Evolutionary conservation across 2,113 vertebrate species (phyloP).

Genomic region (Clupea harengus): DNA sequence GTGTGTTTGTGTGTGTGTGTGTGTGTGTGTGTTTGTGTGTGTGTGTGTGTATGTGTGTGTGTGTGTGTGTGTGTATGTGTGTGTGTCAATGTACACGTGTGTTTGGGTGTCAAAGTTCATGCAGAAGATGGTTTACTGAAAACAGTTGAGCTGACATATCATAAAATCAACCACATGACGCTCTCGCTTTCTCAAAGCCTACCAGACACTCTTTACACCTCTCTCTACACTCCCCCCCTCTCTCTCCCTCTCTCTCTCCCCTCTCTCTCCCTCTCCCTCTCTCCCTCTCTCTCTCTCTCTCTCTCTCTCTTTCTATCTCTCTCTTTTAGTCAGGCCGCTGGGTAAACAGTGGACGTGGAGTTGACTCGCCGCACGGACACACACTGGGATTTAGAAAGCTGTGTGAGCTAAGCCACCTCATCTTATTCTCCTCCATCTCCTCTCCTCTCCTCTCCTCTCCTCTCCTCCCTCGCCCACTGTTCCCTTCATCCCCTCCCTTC

Average conservation of each 20-base stretch:
- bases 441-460: slow-evolving; percentile 37
- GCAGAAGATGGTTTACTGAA: slow-evolving; percentile 13
- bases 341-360: slow-evolving; percentile 65
- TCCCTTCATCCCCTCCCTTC: slow-evolving; percentile 47
- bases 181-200: slow-evolving; percentile 25
- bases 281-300: slow-evolving; percentile 42
- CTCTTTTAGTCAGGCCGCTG: slow-evolving; percentile 57
- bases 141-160: slow-evolving; percentile 49
- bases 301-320: slow-evolving; percentile 33
- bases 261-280: slow-evolving; percentile 35
- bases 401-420: slow-evolving; percentile 71
- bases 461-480: slow-evolving; percentile 49
- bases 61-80: slow-evolving; percentile 41
- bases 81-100: slow-evolving; percentile 15
- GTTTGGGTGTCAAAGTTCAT: slow-evolving; percentile 11
- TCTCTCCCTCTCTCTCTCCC: too few species aligned
- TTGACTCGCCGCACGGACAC: slow-evolving; percentile 59
- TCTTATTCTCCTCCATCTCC: slow-evolving; percentile 71
- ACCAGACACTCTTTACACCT: slow-evolving; percentile 60
- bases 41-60: slow-evolving; percentile 32
- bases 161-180: slow-evolving; percentile 54
- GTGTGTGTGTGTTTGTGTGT: slow-evolving; percentile 33
- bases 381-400: slow-evolving; percentile 63
- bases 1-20: slow-evolving; percentile 43
- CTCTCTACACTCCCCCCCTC: slow-evolving; percentile 45